Conservation (phyloP, 2,113 vertebrate species). For the Xiphophorus hellerii region DNA sequence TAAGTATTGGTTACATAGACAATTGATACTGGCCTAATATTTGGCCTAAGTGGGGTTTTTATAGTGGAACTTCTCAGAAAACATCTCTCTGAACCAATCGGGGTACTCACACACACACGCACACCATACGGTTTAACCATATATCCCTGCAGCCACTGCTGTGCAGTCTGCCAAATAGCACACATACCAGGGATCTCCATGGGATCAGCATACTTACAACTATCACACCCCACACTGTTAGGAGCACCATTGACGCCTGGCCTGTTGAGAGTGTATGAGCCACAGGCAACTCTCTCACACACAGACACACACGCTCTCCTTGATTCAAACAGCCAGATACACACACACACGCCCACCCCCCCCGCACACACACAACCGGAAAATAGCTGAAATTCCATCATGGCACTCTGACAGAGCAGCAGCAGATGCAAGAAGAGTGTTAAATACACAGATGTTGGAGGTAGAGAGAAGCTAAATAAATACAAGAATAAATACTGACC, state of each 20-base stretch:
- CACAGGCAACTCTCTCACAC: constrained; percentile 15
- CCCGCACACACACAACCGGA: constrained; percentile 17
- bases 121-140: constrained; percentile 32
- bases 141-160: constrained; percentile 42
- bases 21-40: constrained; percentile 19
- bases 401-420: constrained; percentile 64
- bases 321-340: no score
- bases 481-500: neutral
- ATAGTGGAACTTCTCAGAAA: constrained; percentile 40
- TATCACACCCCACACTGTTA: constrained; percentile 49
- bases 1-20: neutral
- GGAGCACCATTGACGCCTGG: constrained; percentile 49
- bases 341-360: no score
- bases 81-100: constrained; percentile 50
- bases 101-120: neutral
- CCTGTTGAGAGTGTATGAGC: constrained; percentile 21
- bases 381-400: constrained; percentile 78
- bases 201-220: constrained; percentile 56
- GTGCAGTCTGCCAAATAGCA: constrained; percentile 59
- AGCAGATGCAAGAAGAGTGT: constrained; percentile 63
- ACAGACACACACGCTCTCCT: no score
- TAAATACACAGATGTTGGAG: constrained; percentile 66
- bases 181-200: constrained; percentile 69
- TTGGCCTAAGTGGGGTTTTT: constrained; percentile 39
- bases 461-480: constrained; percentile 6